Conservation (phyloP, 2,888 invertebrate genomes). For the Entomobrya multifasciata region DNA sequence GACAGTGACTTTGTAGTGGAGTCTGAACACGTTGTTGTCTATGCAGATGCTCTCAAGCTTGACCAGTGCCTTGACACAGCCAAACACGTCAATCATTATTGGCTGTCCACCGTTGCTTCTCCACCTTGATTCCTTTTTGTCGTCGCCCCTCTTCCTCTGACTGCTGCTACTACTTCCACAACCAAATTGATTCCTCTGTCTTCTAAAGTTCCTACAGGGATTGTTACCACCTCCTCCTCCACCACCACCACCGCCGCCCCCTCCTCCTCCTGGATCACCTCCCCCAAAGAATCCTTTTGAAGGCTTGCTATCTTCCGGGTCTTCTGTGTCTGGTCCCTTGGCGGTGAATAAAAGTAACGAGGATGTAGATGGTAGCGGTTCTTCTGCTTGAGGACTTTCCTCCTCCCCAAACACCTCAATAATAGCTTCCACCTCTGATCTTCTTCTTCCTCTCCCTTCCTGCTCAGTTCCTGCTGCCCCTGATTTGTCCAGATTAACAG, state of each 20-base stretch:
- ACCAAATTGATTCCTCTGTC: conserved; percentile 33
- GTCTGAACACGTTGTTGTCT: conserved; percentile 88
- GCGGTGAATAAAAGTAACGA: conserved; percentile 41
- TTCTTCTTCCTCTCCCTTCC: conserved; percentile 69
- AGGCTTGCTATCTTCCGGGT: neutral
- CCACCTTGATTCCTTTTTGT: conserved; percentile 59
- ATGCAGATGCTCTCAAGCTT: conserved; percentile 86
- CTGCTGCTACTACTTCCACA: conserved; percentile 33
- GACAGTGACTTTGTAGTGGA: conserved; percentile 89
- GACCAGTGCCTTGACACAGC: conserved; percentile 86
- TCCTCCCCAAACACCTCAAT: conserved; percentile 67
- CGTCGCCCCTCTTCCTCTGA: conserved; percentile 38
- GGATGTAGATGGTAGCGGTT: conserved; percentile 32
- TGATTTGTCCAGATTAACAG: conserved; percentile 68
- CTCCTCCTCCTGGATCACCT: conserved; percentile 35
- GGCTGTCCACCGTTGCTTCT: conserved; percentile 61
- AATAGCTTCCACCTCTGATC: conserved; percentile 73
- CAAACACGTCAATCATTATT: conserved; percentile 86
- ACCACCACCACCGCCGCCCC: conserved; percentile 6
- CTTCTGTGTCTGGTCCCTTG: conserved; percentile 24
- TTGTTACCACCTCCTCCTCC: neutral
- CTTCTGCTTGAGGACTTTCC: conserved; percentile 38
- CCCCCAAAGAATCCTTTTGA: neutral
- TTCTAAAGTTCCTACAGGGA: conserved; percentile 15
- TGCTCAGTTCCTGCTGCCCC: conserved; percentile 55